A percentile compares a stretch with the other conserved stretches of the same genome.
These are phyloP conservation scores for Watsonalla cultraria DNA, from an alignment of 2,888 invertebrate species.

Conservation along the genomic window DNA sequence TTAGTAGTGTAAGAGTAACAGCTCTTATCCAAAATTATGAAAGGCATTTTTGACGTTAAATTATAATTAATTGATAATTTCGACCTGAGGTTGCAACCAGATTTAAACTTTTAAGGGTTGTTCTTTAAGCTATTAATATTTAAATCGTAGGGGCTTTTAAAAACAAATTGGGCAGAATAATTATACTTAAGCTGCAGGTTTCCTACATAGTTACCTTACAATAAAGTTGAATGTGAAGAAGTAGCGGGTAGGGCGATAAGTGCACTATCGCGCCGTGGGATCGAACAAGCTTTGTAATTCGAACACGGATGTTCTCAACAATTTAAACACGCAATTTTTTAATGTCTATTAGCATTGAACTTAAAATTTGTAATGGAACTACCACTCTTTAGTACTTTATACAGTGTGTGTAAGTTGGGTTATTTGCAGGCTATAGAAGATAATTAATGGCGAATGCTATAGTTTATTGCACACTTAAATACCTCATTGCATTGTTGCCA, in stretches of 20 bases:
- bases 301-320: slow-evolving; percentile 42
- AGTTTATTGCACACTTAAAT: not conserved
- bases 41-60: too few relatives aligned
- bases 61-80: too few relatives aligned
- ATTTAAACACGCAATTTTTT: slow-evolving; percentile 48
- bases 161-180: not conserved
- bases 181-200: too few relatives aligned
- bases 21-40: too few relatives aligned
- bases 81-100: too few relatives aligned
- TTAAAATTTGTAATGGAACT: slow-evolving; percentile 22
- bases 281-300: slow-evolving; percentile 39
- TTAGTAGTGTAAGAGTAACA: too few relatives aligned
- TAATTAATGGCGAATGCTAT: not conserved
- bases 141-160: too few relatives aligned
- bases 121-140: too few relatives aligned
- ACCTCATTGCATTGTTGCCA: not conserved
- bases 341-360: slow-evolving; percentile 45
- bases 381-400: not conserved
- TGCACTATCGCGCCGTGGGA: slow-evolving; percentile 35
- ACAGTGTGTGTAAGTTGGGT: not conserved
- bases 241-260: slow-evolving; percentile 29
- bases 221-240: slow-evolving; percentile 2
- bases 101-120: too few relatives aligned
- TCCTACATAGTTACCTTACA: not conserved
- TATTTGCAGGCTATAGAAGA: not conserved